A percentile compares a stretch with the other conserved stretches of the same genome.
Evolutionary conservation across 1,140 invertebrate genomes (phyloP).

Genomic region (Forficula auricularia): DNA sequence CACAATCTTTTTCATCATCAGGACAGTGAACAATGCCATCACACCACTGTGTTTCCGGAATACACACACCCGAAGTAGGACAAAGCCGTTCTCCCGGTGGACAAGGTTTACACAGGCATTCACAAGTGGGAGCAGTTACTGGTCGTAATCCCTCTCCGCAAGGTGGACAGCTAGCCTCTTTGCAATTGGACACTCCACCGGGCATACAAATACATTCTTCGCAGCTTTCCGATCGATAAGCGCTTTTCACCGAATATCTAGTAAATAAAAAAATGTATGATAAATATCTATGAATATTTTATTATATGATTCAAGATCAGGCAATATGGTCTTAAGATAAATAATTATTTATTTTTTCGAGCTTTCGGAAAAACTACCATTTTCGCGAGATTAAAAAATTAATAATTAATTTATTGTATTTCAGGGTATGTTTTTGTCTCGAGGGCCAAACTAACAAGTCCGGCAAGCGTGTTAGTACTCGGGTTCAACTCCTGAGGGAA

Average conservation of each 20-base stretch:
- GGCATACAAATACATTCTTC: constrained; percentile 57
- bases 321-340: too few relatives aligned
- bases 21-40: constrained; percentile 66
- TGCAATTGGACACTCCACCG: constrained; percentile 46
- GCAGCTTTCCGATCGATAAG: constrained; percentile 50
- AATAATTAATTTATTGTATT: too few relatives aligned
- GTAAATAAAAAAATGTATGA: constrained; percentile 12
- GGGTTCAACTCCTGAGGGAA: too few relatives aligned
- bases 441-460: too few relatives aligned
- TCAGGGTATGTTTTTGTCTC: too few relatives aligned
- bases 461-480: too few relatives aligned
- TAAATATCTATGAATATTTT: constrained; percentile 3
- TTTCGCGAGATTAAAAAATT: too few relatives aligned
- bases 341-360: too few relatives aligned
- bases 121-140: constrained; percentile 37
- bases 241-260: constrained; percentile 48
- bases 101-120: constrained; percentile 57
- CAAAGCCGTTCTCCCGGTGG: constrained; percentile 37
- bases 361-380: too few relatives aligned
- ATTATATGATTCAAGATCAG: too few relatives aligned
- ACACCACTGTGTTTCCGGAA: constrained; percentile 54
- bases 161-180: constrained; percentile 10
- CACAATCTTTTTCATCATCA: constrained; percentile 62
- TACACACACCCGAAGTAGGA: constrained; percentile 53
- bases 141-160: constrained; percentile 28